Percentiles rank a stretch among this genome's conserved stretches.
Evolutionary conservation across 2,888 invertebrate genomes (phyloP).

Genomic region (Pantelozetes paolii): DNA sequence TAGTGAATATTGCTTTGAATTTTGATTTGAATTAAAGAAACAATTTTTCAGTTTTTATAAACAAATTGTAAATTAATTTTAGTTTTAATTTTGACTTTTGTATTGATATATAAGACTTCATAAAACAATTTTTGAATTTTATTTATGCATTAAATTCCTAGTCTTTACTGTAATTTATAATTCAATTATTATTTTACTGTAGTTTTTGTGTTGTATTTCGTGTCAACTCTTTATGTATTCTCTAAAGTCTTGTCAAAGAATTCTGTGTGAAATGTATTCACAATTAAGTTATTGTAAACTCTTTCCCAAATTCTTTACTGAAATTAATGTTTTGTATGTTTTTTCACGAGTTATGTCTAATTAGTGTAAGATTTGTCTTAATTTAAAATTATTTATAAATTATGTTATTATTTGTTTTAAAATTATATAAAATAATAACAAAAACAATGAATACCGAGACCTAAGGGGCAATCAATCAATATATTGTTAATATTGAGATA

Average conservation of each 20-base stretch:
- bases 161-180: slow-evolving; percentile 21
- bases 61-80: slow-evolving; percentile 11
- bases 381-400: not conserved
- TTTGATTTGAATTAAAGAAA: too few species aligned
- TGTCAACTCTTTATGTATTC: not conserved
- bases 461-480: too few species aligned
- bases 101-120: not conserved
- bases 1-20: too few species aligned
- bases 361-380: slow-evolving; percentile 1
- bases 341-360: not conserved
- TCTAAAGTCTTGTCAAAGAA: not conserved
- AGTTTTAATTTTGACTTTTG: not conserved
- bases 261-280: too few species aligned
- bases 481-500: too few species aligned
- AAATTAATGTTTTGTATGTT: too few species aligned
- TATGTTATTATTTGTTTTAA: slow-evolving; percentile 2
- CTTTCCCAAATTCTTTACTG: too few species aligned
- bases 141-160: slow-evolving; percentile 28
- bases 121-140: not conserved
- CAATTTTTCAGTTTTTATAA: too few species aligned
- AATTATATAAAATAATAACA: too few species aligned
- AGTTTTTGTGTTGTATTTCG: not conserved
- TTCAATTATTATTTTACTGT: not conserved
- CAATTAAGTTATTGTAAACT: too few species aligned
- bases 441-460: too few species aligned